Evolutionary conservation across 2,888 invertebrate genomes (phyloP), one percentile per base, ranked within the genome.

Genomic region (Conistra vaccinii): DNA sequence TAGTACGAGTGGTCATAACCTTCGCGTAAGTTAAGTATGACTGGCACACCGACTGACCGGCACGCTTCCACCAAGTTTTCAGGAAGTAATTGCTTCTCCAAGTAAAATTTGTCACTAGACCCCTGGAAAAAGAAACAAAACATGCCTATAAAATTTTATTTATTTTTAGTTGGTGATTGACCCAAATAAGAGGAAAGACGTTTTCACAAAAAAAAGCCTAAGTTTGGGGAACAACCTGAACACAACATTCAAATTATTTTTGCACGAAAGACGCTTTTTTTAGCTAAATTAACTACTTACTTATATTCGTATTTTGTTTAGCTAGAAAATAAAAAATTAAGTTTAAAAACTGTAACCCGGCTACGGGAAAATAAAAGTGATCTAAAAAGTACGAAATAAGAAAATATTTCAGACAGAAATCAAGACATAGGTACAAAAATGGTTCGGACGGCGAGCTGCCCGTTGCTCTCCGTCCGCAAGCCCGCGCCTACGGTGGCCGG

Each of bases 1-100:
- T 97, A 99, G 91, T 99, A 99, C 65, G 98, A 98, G 95, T 99
- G 99, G 93, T 99, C 99, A 91, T 99, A 99, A 26, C 98, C 99
- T 84, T 98, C 98, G 17, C 98, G 97, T 90, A 97, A 96, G 85
- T 98, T 97, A 26, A 98, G 95, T 70, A 98, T 97, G 0, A 98
- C 97, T 23, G 98, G 97, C 29, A 98, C 96, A 71, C 97, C 97
- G 26, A 97, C 97, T 77, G 97, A 97, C 63, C 97, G 97, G 89
- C 98, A 98, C 4, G 98, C 98, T 76, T 97, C 95, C 12, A 98
- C 96, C 53, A 99, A 97, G 89, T 98, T 98, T 83, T 99, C 98
- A 0, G 99, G 99, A 72, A 98, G 94, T 17, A 99, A 97, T 93
- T 99, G 98, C 66, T 97, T 97, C 76, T 97, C 97, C 68, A 96